Percentiles rank a stretch among this genome's conserved stretches.
These are phyloP conservation scores for Trachelus tabidus DNA, from an alignment of 2,888 invertebrate genomes.

Conservation along the genomic window DNA sequence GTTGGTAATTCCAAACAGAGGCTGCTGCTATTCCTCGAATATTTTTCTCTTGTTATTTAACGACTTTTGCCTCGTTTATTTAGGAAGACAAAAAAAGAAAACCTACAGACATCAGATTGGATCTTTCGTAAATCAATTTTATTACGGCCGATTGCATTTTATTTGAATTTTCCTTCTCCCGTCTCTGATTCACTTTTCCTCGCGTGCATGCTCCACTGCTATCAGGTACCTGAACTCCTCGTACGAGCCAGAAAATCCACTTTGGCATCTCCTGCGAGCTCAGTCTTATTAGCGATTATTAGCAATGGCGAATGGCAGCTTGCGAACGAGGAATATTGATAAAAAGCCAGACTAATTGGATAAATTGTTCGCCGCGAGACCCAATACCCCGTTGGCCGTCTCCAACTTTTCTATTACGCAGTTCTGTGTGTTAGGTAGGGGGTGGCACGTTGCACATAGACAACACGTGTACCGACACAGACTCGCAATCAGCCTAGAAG, in stretches of 20 bases:
- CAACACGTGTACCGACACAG: neutral
- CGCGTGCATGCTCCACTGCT: neutral
- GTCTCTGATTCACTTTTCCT: neutral
- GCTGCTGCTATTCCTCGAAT: too few species aligned
- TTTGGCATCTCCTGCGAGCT: neutral
- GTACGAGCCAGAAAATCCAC: neutral
- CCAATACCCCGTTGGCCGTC: neutral
- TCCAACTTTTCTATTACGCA: neutral
- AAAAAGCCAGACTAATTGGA: slow-evolving; percentile 1
- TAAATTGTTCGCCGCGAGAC: neutral
- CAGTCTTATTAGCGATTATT: neutral
- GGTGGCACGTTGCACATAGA: neutral
- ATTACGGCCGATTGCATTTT: neutral
- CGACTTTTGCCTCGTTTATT: too few species aligned
- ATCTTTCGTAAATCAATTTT: neutral
- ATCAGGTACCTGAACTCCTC: neutral
- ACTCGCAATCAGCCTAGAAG: neutral
- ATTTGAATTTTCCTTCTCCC: neutral
- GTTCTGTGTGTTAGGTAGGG: neutral
- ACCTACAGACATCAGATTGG: too few species aligned
- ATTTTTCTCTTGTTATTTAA: too few species aligned
- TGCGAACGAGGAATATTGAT: neutral
- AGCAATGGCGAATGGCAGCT: neutral
- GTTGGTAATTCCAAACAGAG: too few species aligned
- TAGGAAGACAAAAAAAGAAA: too few species aligned